Evolutionary conservation across 2,888 invertebrate species (phyloP), one percentile per base, ranked within the genome.

Genomic region (Drosophila mimica): DNA sequence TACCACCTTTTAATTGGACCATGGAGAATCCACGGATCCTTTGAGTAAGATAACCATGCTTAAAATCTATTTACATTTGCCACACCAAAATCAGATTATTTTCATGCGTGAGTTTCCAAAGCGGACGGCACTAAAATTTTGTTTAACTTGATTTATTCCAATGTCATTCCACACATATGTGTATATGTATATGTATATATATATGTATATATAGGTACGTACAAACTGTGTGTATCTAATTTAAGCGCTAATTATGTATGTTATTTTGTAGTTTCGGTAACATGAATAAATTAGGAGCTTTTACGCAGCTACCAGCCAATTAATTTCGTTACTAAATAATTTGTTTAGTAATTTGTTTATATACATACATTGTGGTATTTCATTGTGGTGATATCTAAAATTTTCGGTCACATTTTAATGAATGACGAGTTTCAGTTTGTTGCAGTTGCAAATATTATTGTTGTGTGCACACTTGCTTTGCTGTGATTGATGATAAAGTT

Each of bases 201-300:
- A 13, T 30, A 20, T 25, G 25, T 48, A 20, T 17, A 4, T 13
- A 38, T 49, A 30, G 54, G 52, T 62, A 52, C 7, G 4, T 46
- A 25, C 7, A 25, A 48, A 46, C 11, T 65, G 59, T 59, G 57
- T 56, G 20, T 54, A n/a, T 46, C 59, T 83, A 77, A 82, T 77
- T 82, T 77, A 77, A 74, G 77, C 72, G 67, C 77, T 83, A 86
- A 83, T 82, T 82, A 83, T 72, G 66, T 67, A 74, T 70, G 70
- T 69, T 82, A 67, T 58, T 62, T 61, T 57, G 68, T 46, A 48
- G 69, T 68, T 70, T 52, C 46, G 61, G 69, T 15, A 43, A 48
- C 57, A 83, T 87, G 72, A 79, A 84, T 87, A 83, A 84, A 74
- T 83, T 76, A 81, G 77, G 73, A 58, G 77, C 57, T 60, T 67